Base-by-base conservation (phyloP, 1,140 invertebrate genomes). In the Procambarus virginalis region DNA sequence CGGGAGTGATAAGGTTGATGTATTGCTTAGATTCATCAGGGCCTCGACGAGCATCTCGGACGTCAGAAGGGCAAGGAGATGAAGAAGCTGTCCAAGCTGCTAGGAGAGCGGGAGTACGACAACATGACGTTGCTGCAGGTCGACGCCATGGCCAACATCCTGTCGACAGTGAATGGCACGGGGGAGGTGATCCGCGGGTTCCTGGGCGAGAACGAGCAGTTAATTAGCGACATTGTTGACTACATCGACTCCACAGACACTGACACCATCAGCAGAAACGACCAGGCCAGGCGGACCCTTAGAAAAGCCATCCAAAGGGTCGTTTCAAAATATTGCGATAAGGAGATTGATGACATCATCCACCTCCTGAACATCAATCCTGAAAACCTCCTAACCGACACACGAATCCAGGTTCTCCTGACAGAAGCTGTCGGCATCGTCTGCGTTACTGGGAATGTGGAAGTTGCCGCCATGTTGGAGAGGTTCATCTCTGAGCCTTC, bases 351-450 rank as follows among this genome's bases (percentile, higher is more conserved):
- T 64, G 91, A 92, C 34, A 89, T 92, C 45, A 82, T 92, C 45
- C 82, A 91, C 51, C 89, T 89, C 51, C 70, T 92, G 5, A 88
- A 84, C 51, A 77, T 91, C 14, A 88, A 91, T 70, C 87, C 88
- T 22, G 82, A 90, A 17, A 84, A 86, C 49, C 86, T 92, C 45
- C 82, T 92, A 84, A 92, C 88, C 1, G 93, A 93, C 89, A 93
- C 94, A 49, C 94, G 94, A 60, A 91, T 95, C 3, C 94, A 94
- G 91, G 94, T 95, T n/a, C 93, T 95, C 91, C 94, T 96, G 58
- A 93, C 95, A 2, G 96, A 97, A 93, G 96, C 96, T 0, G 94
- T 96, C 2, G 96, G 96, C 45, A 94, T 97, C 4, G 96, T 96
- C 0, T 95, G 95, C 93, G 95, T 96, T 22, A 93, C 97, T 6